phyloP scores from a whole-genome alignment of 2,888 invertebrate species.

The Diadromus collaris region DNA sequence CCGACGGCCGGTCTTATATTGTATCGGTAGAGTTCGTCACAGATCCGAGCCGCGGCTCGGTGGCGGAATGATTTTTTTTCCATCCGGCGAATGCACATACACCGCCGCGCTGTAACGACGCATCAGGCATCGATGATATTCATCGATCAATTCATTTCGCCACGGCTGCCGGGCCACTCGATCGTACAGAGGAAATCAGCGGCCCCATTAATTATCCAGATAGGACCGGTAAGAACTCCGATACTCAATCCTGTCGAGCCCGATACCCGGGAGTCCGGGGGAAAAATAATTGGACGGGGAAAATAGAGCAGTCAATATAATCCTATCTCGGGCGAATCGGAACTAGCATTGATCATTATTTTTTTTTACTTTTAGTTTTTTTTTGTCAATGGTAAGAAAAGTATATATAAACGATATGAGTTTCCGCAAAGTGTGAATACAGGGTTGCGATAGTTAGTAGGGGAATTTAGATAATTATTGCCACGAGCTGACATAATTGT shows the following conservation, averaged over 20 bases:
- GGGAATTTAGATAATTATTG: too few relatives aligned
- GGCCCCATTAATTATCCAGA: constrained; percentile 58
- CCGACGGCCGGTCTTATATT: constrained; percentile 51
- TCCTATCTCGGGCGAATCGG: not conserved
- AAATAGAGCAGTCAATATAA: constrained; percentile 11
- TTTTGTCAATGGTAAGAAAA: too few relatives aligned
- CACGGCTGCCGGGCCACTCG: constrained; percentile 43
- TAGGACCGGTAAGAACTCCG: constrained; percentile 55
- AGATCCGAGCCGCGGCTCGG: not conserved
- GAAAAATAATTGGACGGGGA: constrained; percentile 53
- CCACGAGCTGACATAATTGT: too few relatives aligned
- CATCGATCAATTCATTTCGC: constrained; percentile 59
- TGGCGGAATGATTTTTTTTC: not conserved
- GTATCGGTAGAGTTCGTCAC: constrained; percentile 52
- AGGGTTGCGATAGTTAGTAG: too few relatives aligned
- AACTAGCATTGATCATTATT: constrained; percentile 18
- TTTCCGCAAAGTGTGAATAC: too few relatives aligned
- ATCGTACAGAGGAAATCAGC: constrained; percentile 53
- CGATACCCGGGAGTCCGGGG: constrained; percentile 28
- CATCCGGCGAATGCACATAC: not conserved
- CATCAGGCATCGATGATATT: constrained; percentile 60
- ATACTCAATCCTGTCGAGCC: constrained; percentile 39
- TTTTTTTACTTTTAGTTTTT: too few relatives aligned
- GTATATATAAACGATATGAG: too few relatives aligned
- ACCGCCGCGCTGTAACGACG: constrained; percentile 24